phyloP scores from a whole-genome alignment of 2,888 invertebrate species.

The Aphidoletes aphidimyza region DNA sequence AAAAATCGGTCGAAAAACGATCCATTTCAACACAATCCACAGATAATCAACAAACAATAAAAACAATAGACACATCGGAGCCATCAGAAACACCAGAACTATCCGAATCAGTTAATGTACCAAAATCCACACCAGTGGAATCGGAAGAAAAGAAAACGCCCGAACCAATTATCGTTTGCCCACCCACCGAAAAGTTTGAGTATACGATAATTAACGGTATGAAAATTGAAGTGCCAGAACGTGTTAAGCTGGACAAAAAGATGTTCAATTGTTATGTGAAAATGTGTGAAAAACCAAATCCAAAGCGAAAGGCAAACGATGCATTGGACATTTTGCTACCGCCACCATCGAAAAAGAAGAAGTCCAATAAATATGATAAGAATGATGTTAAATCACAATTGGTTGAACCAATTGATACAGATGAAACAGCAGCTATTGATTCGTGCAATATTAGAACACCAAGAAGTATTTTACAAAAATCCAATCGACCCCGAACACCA shows the following conservation, averaged over 20 bases:
- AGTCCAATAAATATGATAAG: background rate
- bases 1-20: background rate
- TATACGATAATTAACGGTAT: background rate
- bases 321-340: background rate
- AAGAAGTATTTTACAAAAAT: constrained; percentile 8
- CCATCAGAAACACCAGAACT: background rate
- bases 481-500: background rate
- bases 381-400: background rate
- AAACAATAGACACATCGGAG: background rate
- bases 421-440: background rate
- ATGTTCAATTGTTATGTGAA: background rate
- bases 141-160: background rate
- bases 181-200: background rate
- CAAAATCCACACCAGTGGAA: background rate
- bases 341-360: background rate
- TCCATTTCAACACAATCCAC: background rate
- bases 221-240: constrained; percentile 27
- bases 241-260: background rate
- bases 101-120: background rate
- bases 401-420: background rate
- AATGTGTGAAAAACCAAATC: background rate
- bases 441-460: background rate
- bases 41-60: background rate
- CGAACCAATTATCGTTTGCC: background rate
- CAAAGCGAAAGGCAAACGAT: background rate